Evolutionary conservation across 1,140 invertebrate species (phyloP).

Genomic region (Colletes latitarsis): DNA sequence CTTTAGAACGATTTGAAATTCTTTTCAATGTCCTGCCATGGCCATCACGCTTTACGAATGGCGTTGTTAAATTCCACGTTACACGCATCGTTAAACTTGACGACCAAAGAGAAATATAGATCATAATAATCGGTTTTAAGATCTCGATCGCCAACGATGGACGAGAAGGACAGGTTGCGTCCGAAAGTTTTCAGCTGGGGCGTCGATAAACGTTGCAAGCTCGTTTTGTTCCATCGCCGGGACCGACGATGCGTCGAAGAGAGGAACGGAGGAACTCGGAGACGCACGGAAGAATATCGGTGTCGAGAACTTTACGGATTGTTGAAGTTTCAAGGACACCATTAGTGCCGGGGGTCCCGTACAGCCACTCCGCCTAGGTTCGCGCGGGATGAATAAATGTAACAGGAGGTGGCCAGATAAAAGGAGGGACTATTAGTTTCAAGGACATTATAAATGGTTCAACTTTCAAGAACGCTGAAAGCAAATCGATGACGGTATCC

Average conservation of each 20-base stretch:
- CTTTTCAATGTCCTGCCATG: no score
- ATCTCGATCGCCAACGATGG: not conserved
- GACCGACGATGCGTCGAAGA: not conserved
- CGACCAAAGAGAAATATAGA: no score
- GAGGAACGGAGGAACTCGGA: not conserved
- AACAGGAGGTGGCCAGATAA: conserved; percentile 25
- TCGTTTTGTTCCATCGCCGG: not conserved
- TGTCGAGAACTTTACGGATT: conserved; percentile 4
- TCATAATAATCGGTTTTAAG: no score
- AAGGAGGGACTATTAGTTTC: conserved; percentile 32
- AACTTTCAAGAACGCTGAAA: conserved; percentile 44
- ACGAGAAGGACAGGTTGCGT: not conserved
- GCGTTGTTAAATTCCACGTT: no score
- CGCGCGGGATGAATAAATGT: conserved; percentile 45
- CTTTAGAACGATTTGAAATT: no score
- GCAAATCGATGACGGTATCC: conserved; percentile 19
- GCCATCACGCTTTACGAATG: no score
- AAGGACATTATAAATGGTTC: conserved; percentile 39
- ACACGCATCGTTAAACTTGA: no score
- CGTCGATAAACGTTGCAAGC: not conserved
- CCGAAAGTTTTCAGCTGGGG: not conserved
- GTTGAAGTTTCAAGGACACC: conserved; percentile 40
- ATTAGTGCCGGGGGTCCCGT: not conserved
- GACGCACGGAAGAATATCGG: not conserved
- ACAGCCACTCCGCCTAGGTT: not conserved